phyloP scores from a whole-genome alignment of 2,888 invertebrate species.

The Eudemis profundana region DNA sequence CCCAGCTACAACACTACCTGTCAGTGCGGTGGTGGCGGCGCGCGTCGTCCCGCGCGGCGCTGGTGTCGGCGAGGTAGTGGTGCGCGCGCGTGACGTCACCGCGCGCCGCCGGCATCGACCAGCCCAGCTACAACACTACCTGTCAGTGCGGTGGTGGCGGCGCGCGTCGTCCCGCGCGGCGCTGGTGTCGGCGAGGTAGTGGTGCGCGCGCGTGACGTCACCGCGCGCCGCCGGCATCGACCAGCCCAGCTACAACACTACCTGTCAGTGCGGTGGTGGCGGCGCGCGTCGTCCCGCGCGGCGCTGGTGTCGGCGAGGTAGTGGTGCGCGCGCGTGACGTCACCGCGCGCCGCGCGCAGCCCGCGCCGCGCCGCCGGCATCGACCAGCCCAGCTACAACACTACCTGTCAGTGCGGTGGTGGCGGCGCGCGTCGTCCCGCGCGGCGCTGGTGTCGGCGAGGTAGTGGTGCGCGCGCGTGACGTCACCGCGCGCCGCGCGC shows the following conservation, averaged over 20 bases:
- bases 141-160: background rate
- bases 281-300: constrained; percentile 27
- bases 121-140: background rate
- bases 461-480: too few species aligned
- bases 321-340: constrained; percentile 18
- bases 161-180: constrained; percentile 1
- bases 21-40: background rate
- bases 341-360: too few species aligned
- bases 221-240: too few species aligned
- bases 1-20: constrained; percentile 5
- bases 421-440: too few species aligned
- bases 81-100: constrained; percentile 15
- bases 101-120: too few species aligned
- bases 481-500: too few species aligned
- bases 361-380: too few species aligned
- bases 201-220: constrained; percentile 10
- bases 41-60: constrained; percentile 5
- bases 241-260: background rate
- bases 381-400: too few species aligned
- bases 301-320: constrained; percentile 14
- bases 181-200: constrained; percentile 13
- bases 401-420: constrained; percentile 43
- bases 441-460: too few species aligned
- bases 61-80: constrained; percentile 12
- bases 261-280: constrained; percentile 42